These are phyloP conservation scores for Aleiodes leptofemur DNA, from an alignment of 2,888 invertebrate species.

Conservation along the genomic window DNA sequence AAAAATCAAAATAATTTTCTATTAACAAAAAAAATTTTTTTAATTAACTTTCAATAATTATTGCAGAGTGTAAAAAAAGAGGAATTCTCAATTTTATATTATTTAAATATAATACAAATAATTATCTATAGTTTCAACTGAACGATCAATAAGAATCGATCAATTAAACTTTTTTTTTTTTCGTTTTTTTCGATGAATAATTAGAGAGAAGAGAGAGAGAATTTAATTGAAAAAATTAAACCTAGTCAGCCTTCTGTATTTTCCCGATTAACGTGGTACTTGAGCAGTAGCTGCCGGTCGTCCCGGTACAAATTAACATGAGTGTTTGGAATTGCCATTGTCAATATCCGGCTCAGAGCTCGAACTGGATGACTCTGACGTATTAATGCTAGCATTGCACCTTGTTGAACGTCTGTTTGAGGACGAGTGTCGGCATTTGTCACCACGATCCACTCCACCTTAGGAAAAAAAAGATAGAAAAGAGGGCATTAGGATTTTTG, in stretches of 20 bases:
- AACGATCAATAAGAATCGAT: constrained; percentile 35
- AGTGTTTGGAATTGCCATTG: constrained; percentile 64
- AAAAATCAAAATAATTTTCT: neutral
- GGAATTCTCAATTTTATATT: neutral
- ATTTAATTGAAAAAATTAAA: constrained; percentile 67
- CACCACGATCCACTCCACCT: constrained; percentile 73
- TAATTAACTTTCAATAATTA: neutral
- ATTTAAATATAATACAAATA: constrained; percentile 21
- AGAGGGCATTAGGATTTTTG: no score
- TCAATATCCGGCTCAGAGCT: constrained; percentile 73
- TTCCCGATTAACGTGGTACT: constrained; percentile 73
- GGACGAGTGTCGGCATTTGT: constrained; percentile 71
- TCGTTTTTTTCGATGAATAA: constrained; percentile 20
- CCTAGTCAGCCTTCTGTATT: constrained; percentile 75
- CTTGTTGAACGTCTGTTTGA: constrained; percentile 70
- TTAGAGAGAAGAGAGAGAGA: neutral
- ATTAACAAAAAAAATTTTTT: neutral
- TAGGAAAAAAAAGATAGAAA: constrained; percentile 60
- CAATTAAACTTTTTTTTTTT: neutral
- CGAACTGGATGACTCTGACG: constrained; percentile 72
- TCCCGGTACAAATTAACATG: constrained; percentile 57
- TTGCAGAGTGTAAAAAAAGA: constrained; percentile 56
- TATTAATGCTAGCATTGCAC: constrained; percentile 71
- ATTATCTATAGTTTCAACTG: constrained; percentile 13
- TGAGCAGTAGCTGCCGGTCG: constrained; percentile 73